A percentile compares a stretch with the other conserved stretches of the same genome.
Evolutionary conservation across 2,888 invertebrate genomes (phyloP).

Genomic region (Muschampia plurimacula): DNA sequence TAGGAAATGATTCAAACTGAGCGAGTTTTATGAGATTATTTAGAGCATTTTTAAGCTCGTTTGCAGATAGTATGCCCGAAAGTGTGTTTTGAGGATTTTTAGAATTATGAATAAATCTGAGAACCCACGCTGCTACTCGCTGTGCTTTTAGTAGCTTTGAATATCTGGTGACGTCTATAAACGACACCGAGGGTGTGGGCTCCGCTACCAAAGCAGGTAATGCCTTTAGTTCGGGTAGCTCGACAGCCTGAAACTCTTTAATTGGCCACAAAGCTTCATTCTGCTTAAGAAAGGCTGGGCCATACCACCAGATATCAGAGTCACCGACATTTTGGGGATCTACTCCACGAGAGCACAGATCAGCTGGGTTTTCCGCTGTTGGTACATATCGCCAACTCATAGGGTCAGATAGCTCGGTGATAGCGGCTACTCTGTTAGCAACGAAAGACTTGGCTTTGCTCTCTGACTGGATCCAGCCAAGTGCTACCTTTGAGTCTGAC

Average conservation of each 20-base stretch:
- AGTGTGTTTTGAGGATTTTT: not conserved
- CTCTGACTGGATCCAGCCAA: not conserved
- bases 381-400: not conserved
- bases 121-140: not conserved
- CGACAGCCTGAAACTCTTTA: not conserved
- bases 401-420: not conserved
- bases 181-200: not conserved
- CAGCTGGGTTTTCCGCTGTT: not conserved
- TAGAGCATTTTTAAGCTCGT: not conserved
- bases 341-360: not conserved
- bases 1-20: not conserved
- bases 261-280: not conserved
- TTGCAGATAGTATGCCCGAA: not conserved
- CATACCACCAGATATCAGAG: not conserved
- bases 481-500: slow-evolving; percentile 1
- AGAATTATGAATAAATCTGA: not conserved
- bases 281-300: not conserved
- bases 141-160: not conserved
- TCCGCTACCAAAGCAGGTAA: not conserved
- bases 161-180: not conserved
- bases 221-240: not conserved
- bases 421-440: slow-evolving; percentile 8
- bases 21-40: not conserved
- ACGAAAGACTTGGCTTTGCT: not conserved
- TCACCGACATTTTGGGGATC: not conserved